These are phyloP conservation scores for Macrochelys suwanniensis DNA, from an alignment of 2,797 vertebrate genomes.

Conservation along the genomic window DNA sequence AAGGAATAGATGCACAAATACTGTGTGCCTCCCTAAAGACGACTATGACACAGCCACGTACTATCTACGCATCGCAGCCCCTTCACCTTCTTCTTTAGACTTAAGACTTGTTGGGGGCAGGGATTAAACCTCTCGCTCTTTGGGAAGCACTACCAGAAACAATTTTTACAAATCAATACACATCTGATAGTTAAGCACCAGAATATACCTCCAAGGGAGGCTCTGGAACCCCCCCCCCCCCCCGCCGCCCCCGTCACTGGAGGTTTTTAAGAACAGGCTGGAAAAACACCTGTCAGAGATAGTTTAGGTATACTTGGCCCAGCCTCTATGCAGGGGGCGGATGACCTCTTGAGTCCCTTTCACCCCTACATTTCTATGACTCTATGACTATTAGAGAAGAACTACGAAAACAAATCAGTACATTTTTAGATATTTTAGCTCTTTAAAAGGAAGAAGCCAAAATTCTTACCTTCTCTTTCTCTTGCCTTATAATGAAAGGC, in stretches of 20 bases:
- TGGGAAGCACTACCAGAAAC: not conserved
- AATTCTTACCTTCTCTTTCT: not conserved
- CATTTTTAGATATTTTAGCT: not conserved
- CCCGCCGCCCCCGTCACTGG: not conserved
- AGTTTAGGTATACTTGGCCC: not conserved
- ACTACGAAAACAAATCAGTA: not conserved
- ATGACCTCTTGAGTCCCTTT: not conserved
- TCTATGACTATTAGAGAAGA: not conserved
- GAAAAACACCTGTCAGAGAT: not conserved
- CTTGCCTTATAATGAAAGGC: not conserved
- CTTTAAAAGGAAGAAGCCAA: conserved; percentile 20
- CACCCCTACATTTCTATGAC: not conserved
- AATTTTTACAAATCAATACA: not conserved
- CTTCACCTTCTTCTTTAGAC: not conserved
- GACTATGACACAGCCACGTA: not conserved
- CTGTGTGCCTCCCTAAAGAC: not conserved
- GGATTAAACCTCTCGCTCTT: not conserved
- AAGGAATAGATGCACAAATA: not conserved
- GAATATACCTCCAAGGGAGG: not conserved
- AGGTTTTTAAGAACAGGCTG: not conserved
- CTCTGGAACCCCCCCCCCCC: not conserved
- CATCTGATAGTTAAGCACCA: not conserved
- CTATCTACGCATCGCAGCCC: not conserved
- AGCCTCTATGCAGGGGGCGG: not conserved
- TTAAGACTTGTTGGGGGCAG: not conserved